Evolutionary conservation across 2,113 vertebrate species (phyloP), one percentile per base, ranked within the genome.

Genomic region (Corythoichthys intestinalis): DNA sequence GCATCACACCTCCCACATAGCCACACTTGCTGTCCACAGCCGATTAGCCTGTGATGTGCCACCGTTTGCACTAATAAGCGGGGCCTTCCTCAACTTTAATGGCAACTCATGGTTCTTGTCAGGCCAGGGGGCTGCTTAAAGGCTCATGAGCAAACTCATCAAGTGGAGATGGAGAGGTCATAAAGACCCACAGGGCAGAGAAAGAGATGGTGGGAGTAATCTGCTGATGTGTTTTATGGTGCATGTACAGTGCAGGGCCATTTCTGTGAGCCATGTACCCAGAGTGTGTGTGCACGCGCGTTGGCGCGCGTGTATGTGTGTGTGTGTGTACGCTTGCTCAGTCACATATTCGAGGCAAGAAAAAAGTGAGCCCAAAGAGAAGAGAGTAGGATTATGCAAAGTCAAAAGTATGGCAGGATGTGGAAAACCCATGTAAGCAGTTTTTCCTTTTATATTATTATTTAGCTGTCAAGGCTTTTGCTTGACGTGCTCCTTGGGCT

Each of bases 1-100:
- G 76, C 83, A 86, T 88, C 87, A 78, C 89, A 88, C 89, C 86
- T 89, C 89, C 89, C 85, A 90, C 89, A 77, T 82, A 87, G 75
- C 83, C 87, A 87, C 81, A 85, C 87, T 89, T 78, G 85, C 87
- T 87, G 86, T 88, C 86, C 84, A 68, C 76, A 37, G 87, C 72
- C 72, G 83, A 87, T 83, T 79, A 82, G 81, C 71, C 83, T 82
- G 85, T 86, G 73, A 82, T 75, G 78, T 83, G 83, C 86, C 83
- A 85, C 82, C 89, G 86, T 86, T 90, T 85, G 82, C 79, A 69
- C 85, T 87, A 86, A 90, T 86, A 83, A 83, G 75, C 81, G 80
- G 77, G 41, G 59, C 74, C 70, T 78, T 76, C 75, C 79, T 89
- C 86, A 85, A 89, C 61, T 83, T 83, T 83, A 85, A 85, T 76